These are phyloP conservation scores for Natrix natrix DNA, from an alignment of 2,797 vertebrate genomes.

Conservation along the genomic window DNA sequence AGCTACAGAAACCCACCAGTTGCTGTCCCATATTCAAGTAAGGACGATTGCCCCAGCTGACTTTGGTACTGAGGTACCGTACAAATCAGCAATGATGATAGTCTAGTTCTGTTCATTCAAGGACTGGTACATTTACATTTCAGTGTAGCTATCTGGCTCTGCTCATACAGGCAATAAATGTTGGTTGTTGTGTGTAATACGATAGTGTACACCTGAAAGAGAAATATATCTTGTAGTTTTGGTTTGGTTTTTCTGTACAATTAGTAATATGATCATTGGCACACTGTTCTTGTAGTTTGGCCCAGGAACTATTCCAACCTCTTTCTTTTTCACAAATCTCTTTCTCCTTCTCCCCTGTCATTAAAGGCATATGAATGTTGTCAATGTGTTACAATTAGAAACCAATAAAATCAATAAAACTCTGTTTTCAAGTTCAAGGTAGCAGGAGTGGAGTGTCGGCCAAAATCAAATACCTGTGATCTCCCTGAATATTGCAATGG, in stretches of 20 bases:
- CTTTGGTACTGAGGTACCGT: background rate
- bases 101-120: background rate
- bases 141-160: background rate
- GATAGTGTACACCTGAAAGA: background rate
- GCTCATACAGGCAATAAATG: background rate
- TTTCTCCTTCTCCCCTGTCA: background rate
- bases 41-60: background rate
- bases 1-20: background rate
- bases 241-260: background rate
- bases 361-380: background rate
- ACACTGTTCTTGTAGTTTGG: too few relatives aligned
- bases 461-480: constrained; percentile 74
- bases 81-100: background rate
- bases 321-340: background rate
- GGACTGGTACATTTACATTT: background rate
- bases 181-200: background rate
- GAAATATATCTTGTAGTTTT: background rate
- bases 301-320: background rate
- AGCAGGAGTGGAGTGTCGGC: constrained; percentile 77
- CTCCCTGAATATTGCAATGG: constrained; percentile 85
- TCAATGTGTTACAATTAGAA: background rate
- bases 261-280: background rate
- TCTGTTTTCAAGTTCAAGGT: constrained; percentile 75
- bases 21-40: background rate
- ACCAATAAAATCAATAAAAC: background rate